Evolutionary conservation across 2,113 vertebrate species (phyloP), one percentile per base, ranked within the genome.

Genomic region (Azemiops feae): DNA sequence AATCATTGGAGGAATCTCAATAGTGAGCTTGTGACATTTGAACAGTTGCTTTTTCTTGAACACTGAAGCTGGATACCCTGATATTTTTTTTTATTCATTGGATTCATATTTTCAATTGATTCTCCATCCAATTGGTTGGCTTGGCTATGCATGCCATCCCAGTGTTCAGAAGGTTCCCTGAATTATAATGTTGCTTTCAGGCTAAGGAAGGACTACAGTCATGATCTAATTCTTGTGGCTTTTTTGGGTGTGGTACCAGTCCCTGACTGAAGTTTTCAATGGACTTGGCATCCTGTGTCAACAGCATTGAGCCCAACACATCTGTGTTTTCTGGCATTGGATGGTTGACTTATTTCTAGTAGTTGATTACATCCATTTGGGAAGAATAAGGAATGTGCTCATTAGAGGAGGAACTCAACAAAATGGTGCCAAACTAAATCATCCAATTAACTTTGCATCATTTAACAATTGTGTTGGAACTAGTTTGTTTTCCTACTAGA

Each of bases 281-380:
- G 90, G 94, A 96, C 0, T 0, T 23, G 0, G 92, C 9, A 0
- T 92, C 95, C 93, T 96, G 91, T 94, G 95, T 95, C 94, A 96
- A 94, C 16, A 96, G 92, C 88, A 95, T 12, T 1, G 94, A 96
- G 94, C 95, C 93, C 88, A 95, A 89, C 91, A 96, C 95, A 97
- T 96, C 95, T 96, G 94, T 89, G 93, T 94, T 97, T 95, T 95
- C 96, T 93, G 95, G 94, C 93, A 85, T 88, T 43, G 87, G 45
- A 91, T 92, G 54, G 92, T 89, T 97, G 91, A 89, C 95, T 96
- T 97, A 93, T 96, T 96, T 92, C 86, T 96, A n/a, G 22, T 85
- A 85, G 90, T 85, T 85, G 81, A 85, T 81, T 55, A 50, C 88
- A 95, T 94, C 95, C 92, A 11, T 92, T 95, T 96, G 85, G 54